These are phyloP conservation scores for cat (Felis catus) DNA, from an alignment of 2,113 vertebrate genomes.

Conservation along the genomic window F.catus_Fca126_mat1.0 CM031426.1:39305001-39305500, in stretches of 20 bases:
- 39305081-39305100: neutral
- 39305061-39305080: neutral
- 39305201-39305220: neutral
- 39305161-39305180: neutral
- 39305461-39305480: neutral
- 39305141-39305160: neutral
- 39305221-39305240: neutral
- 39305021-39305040: neutral
- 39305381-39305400: neutral
- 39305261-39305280: neutral
- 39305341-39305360: neutral
- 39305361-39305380: neutral
- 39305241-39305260: neutral
- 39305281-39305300: neutral
- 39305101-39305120: neutral
- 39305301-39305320: neutral
- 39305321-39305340: neutral
- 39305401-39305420: neutral
- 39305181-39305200: neutral
- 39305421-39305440: neutral
- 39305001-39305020: neutral
- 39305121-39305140: neutral
- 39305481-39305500: neutral
- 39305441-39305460: neutral
- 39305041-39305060: neutral